Base-by-base conservation (phyloP, 2,113 vertebrate genomes). In the Apistogramma diplotaenia region DNA sequence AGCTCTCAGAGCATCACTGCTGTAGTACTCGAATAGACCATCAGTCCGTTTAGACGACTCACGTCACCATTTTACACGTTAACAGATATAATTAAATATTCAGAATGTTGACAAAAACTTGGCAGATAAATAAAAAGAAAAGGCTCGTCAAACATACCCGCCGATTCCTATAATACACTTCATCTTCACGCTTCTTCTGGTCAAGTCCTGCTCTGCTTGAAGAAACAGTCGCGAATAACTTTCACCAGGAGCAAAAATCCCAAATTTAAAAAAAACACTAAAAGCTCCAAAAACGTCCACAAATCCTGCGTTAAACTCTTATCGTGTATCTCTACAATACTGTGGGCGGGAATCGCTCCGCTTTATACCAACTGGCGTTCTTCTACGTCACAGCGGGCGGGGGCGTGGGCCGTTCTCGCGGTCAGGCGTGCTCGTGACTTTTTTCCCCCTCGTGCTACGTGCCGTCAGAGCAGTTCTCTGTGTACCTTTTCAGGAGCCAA, bases 141-240 rank as follows among this genome's bases (percentile, higher is more conserved):
- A 12, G 46, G 18, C 3, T 29, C 11, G 16, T 6, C 3, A 54
- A 1, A 87, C 95, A 89, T 91, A 96, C 96, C 96, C 96, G 84
- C 96, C 96, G 62, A 96, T 93, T 93, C 95, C 96, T 85, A 96
- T 94, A 16, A 96, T 94, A 84, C 92, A 95, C 51, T 95, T 96
- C 96, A 96, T 96, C 12, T 76, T 81, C 19, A 75, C 81, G 43
- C 40, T 11, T 70, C 19, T 54, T 71, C 71, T 81, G 9, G 19
- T 2, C 27, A 25, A 23, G 70, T 46, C 35, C 72, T 13, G 23
- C 19, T 81, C 19, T 23, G n/a, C 4, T 15, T 37, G 27, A 78
- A 77, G 27, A 74, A 78, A 73, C 18, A 33, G 3, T 51, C 8
- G 3, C 29, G 1, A 29, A 31, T 4, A 7, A 2, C 21, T 49